phyloP scores from a whole-genome alignment of 2,113 vertebrate species.

The Corydoras sp. region DNA sequence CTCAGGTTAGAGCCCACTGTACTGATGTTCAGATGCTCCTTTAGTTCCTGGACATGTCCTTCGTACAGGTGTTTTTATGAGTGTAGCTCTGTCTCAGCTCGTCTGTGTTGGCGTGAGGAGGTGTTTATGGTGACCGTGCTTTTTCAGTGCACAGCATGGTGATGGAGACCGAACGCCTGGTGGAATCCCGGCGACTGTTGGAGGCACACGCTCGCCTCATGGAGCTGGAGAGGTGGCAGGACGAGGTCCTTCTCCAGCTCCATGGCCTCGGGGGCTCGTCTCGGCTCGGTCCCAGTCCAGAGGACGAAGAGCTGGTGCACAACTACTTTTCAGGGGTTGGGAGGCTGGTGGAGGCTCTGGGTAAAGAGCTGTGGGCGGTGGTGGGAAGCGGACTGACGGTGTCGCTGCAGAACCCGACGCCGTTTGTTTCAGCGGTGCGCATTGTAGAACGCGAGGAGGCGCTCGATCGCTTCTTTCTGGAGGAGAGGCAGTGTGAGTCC shows the following conservation, averaged over 20 bases:
- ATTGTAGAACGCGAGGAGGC: slow-evolving; percentile 88
- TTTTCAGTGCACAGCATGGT: slow-evolving; percentile 76
- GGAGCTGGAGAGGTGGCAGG: slow-evolving; percentile 81
- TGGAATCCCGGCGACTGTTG: slow-evolving; percentile 73
- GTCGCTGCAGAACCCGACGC: slow-evolving; percentile 78
- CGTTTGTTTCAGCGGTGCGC: slow-evolving; percentile 83
- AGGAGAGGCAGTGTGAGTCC: slow-evolving; percentile 51
- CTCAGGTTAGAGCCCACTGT: slow-evolving; percentile 69
- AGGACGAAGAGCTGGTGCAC: slow-evolving; percentile 64
- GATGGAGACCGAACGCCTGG: slow-evolving; percentile 74
- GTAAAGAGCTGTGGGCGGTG: slow-evolving; percentile 76
- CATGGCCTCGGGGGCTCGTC: slow-evolving; percentile 30
- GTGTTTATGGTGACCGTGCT: no score
- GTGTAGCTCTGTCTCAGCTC: no score
- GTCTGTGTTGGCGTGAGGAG: no score
- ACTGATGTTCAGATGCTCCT: no score
- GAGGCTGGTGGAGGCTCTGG: slow-evolving; percentile 76
- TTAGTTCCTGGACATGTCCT: no score
- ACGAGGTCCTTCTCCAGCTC: slow-evolving; percentile 76
- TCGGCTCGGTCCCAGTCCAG: slow-evolving; percentile 43
- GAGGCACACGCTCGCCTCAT: slow-evolving; percentile 82
- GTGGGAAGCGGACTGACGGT: slow-evolving; percentile 69
- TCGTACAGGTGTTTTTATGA: no score
- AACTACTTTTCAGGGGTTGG: slow-evolving; percentile 79
- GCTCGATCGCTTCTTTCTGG: slow-evolving; percentile 63